Evolutionary conservation across 2,888 invertebrate species (phyloP), one percentile per base, ranked within the genome.

Genomic region (Byasa hedistus): DNA sequence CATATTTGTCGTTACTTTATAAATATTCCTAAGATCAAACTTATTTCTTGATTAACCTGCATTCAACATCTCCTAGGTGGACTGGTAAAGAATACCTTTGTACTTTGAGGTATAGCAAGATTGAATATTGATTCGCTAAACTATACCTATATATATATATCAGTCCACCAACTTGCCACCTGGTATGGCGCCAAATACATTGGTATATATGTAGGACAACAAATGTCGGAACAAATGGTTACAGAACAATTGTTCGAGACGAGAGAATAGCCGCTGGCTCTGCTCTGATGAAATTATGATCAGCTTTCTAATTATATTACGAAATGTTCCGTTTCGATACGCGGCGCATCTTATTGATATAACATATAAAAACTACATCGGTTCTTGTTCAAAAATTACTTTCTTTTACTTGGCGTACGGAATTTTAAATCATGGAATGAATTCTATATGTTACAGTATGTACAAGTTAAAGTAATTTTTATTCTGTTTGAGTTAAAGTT

Each of bases 371-470:
- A 82, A 79, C 39, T 76, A 72, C 75, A 75, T 75, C 80, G 80
- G 80, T 80, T 39, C 84, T 87, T 88, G 87, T 86, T 86, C 83
- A 87, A 87, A 84, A 87, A 86, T 83, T 81, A 87, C 88, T 90
- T 89, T 89, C 89, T 86, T 88, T 88, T 80, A 84, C 83, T 84
- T 78, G 80, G 75, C 80, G 87, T 73, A 84, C 72, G 85, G 89
- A 91, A 90, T 90, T 89, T 86, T 86, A 86, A 90, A 90, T 88
- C 86, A 79, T 85, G 84, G 84, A 88, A 83, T 79, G 79, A 78
- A 83, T 83, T 78, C 83, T 82, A 83, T 79, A 77, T 48, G 48
- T 76, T 66, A 68, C 62, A 48, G 59, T 54, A 51, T 51, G 64
- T 60, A 64, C 69, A 57, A 51, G 44, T 65, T 56, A 72, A 77